These are phyloP conservation scores for Beaufortia kweichowensis DNA, from an alignment of 2,113 vertebrate species.

Conservation along the genomic window DNA sequence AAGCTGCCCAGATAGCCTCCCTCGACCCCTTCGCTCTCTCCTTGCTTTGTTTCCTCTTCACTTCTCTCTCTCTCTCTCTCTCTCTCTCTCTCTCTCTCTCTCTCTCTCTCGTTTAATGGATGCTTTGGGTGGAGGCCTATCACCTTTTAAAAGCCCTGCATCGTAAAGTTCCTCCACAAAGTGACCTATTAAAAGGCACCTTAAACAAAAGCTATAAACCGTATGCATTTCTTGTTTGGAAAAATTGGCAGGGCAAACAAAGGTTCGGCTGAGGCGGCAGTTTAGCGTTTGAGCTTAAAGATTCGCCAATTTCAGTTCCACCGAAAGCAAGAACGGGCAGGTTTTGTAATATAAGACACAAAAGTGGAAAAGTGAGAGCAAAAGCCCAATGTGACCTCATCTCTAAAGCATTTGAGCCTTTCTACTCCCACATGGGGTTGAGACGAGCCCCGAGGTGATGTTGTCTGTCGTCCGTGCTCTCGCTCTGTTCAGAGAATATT, in stretches of 20 bases:
- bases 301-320: background rate
- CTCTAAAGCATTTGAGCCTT: conserved; percentile 15
- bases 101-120: conserved; percentile 35
- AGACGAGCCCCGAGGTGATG: conserved; percentile 23
- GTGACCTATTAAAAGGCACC: conserved; percentile 13
- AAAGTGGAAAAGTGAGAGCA: conserved; percentile 2
- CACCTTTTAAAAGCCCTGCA: conserved; percentile 22
- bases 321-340: background rate
- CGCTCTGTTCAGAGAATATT: conserved; percentile 33
- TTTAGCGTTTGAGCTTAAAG: background rate
- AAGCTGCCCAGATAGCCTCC: conserved; percentile 32
- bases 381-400: conserved; percentile 36
- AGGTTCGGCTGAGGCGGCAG: background rate
- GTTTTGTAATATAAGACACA: conserved; percentile 30
- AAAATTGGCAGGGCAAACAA: background rate
- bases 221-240: conserved; percentile 3
- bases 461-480: background rate
- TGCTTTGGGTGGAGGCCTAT: conserved; percentile 25
- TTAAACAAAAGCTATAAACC: background rate
- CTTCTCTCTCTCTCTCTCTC: conserved; percentile 13
- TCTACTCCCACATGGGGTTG: background rate
- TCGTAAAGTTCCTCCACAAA: conserved; percentile 10
- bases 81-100: background rate
- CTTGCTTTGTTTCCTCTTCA: background rate
- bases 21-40: conserved; percentile 17